Base-by-base conservation (phyloP, 1,140 invertebrate genomes). In the Drosophila serrata region DNA sequence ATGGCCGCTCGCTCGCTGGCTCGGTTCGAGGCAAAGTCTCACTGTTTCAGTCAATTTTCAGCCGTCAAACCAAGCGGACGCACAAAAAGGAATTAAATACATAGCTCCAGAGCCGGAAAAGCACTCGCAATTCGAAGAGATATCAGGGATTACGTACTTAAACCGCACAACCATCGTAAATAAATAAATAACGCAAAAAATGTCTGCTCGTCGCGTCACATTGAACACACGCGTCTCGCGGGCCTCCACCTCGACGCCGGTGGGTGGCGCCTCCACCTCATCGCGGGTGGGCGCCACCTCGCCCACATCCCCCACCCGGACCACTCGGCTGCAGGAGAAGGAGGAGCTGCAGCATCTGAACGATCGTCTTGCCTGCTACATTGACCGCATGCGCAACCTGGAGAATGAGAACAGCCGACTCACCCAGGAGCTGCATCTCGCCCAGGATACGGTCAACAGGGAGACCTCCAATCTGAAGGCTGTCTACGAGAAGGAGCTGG, bases 321-420 rank as follows among this genome's bases (percentile, higher is more conserved):
- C 98, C 62, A 97, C 96, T 12, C 96, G 98, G 24, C 93, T 98
- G 15, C 97, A 99, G 93, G 99, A 99, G 93, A 99, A 99, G 93
- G 96, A 96, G 80, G 97, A 98, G 79, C 94, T 99, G 73, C 96
- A 97, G 93, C 97, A 98, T 93, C 94, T 99, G 15, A 99, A 99
- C 93, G 98, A 99, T 92, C 97, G 99, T 55, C 94, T 99, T 49
- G 99, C 99, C 9, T 95, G 95, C 48, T 99, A 99, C 92, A 99
- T 99, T 82, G 98, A 99, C 80, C 95, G 96, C 90, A 98, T 99
- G 45, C 95, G 98, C 46, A 95, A 96, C 76, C 94, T 99, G 76
- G 98, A 99, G 93, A 93, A 94, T 40, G 98, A 99, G 93, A 99
- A 99, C 93, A 96, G 95, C 35, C 95, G 96, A 1, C 94, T 99